Percentiles rank a stretch among this genome's conserved stretches.
Evolutionary conservation across 2,888 invertebrate genomes (phyloP).

Genomic region (Hedya salicella): DNA sequence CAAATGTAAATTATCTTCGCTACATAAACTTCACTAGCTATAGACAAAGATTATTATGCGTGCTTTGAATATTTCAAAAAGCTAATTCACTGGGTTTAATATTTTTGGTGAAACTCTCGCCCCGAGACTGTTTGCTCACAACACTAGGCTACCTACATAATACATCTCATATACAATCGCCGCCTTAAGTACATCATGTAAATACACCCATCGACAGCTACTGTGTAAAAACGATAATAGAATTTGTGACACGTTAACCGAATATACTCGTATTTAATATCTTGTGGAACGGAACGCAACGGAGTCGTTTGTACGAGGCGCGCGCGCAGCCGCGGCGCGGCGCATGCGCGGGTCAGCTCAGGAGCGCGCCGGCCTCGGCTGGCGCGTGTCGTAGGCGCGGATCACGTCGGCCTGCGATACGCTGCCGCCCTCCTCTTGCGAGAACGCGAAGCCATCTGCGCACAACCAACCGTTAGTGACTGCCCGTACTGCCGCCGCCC

Average conservation of each 20-base stretch:
- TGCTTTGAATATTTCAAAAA: slow-evolving; percentile 32
- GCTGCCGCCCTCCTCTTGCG: slow-evolving; percentile 99
- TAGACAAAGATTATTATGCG: slow-evolving; percentile 25
- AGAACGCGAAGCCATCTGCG: slow-evolving; percentile 99
- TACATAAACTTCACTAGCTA: slow-evolving; percentile 1
- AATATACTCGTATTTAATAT: slow-evolving; percentile 29
- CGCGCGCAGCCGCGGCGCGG: slow-evolving; percentile 42
- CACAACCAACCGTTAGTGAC: slow-evolving; percentile 44
- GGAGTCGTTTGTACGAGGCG: slow-evolving; percentile 35
- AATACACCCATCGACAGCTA: slow-evolving; percentile 31
- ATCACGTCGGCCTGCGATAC: slow-evolving; percentile 98
- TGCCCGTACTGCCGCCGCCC: neutral
- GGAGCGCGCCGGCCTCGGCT: slow-evolving; percentile 92
- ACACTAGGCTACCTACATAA: slow-evolving; percentile 23
- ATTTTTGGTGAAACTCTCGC: slow-evolving; percentile 27
- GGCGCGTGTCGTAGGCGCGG: slow-evolving; percentile 97
- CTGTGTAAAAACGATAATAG: slow-evolving; percentile 32
- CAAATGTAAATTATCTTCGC: neutral
- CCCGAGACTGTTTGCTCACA: neutral
- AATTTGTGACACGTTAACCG: slow-evolving; percentile 32
- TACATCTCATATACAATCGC: slow-evolving; percentile 27
- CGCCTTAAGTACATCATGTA: slow-evolving; percentile 31
- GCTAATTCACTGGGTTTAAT: slow-evolving; percentile 9
- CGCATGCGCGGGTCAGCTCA: slow-evolving; percentile 70
- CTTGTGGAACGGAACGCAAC: slow-evolving; percentile 29